Evolutionary conservation across 2,888 invertebrate species (phyloP).

Genomic region (Troilus luridus): DNA sequence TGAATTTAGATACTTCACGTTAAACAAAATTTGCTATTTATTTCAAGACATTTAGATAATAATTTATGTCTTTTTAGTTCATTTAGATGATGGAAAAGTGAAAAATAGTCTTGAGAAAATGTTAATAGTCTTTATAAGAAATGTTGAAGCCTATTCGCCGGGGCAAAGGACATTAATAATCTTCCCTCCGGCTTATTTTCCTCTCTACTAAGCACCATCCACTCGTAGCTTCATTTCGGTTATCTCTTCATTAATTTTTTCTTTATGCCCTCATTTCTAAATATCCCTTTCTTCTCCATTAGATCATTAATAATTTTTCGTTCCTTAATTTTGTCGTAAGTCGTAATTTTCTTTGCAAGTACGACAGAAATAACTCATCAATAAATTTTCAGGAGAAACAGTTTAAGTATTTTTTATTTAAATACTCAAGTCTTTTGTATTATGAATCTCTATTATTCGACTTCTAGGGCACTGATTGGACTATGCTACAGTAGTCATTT

Average conservation of each 20-base stretch:
- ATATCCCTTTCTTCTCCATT: neutral
- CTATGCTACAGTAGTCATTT: too few relatives aligned
- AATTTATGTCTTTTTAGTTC: neutral
- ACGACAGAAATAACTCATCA: neutral
- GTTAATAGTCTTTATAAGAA: neutral
- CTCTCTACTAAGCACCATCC: conserved; percentile 21
- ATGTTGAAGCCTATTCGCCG: neutral
- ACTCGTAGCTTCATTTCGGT: conserved; percentile 31
- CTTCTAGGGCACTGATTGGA: too few relatives aligned
- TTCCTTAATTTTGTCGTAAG: neutral
- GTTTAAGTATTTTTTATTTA: neutral
- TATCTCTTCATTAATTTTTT: conserved; percentile 10
- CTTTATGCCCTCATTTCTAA: neutral
- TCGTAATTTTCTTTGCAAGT: neutral
- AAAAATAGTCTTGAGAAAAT: neutral
- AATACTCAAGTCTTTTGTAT: neutral
- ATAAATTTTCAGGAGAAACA: neutral
- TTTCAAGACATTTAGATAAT: neutral
- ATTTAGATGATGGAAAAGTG: neutral
- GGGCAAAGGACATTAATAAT: neutral
- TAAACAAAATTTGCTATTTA: too few relatives aligned
- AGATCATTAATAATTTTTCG: neutral
- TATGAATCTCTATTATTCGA: neutral
- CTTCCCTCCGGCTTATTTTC: neutral
- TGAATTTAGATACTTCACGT: too few relatives aligned